A percentile compares a stretch with the other conserved stretches of the same genome.
phyloP scores from a whole-genome alignment of 1,140 invertebrate species.

The Heliconius melpomene region DNA sequence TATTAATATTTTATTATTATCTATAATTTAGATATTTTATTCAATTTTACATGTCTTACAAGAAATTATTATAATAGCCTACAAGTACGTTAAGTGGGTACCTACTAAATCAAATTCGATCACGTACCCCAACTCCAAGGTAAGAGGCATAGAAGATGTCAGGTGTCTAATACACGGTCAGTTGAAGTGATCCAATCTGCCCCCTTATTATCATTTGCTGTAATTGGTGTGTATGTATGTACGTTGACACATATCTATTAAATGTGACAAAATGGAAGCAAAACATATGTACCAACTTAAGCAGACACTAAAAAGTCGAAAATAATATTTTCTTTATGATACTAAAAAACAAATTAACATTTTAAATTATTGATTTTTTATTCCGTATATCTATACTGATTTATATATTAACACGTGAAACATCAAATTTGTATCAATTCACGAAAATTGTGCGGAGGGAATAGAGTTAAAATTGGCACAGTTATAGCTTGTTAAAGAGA shows the following conservation, averaged over 20 bases:
- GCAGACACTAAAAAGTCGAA: too few relatives aligned
- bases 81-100: background rate
- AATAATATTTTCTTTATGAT: too few relatives aligned
- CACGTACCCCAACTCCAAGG: constrained; percentile 35
- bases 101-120: background rate
- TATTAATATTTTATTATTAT: background rate
- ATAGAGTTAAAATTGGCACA: too few relatives aligned
- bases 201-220: background rate
- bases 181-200: constrained; percentile 36
- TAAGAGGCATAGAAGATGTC: constrained; percentile 64
- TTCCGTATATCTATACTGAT: too few relatives aligned
- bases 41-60: background rate
- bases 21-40: background rate
- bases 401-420: too few relatives aligned
- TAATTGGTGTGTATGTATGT: background rate
- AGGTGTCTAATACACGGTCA: constrained; percentile 49
- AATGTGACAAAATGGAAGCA: background rate
- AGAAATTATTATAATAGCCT: background rate
- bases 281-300: background rate
- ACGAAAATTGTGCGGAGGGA: too few relatives aligned
- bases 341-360: too few relatives aligned
- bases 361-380: too few relatives aligned
- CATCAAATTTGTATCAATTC: too few relatives aligned
- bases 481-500: too few relatives aligned
- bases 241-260: background rate